Percentiles rank a stretch among this genome's conserved stretches.
These are phyloP conservation scores for Reinhardtius hippoglossoides DNA, from an alignment of 2,113 vertebrate species.

Conservation along the genomic window DNA sequence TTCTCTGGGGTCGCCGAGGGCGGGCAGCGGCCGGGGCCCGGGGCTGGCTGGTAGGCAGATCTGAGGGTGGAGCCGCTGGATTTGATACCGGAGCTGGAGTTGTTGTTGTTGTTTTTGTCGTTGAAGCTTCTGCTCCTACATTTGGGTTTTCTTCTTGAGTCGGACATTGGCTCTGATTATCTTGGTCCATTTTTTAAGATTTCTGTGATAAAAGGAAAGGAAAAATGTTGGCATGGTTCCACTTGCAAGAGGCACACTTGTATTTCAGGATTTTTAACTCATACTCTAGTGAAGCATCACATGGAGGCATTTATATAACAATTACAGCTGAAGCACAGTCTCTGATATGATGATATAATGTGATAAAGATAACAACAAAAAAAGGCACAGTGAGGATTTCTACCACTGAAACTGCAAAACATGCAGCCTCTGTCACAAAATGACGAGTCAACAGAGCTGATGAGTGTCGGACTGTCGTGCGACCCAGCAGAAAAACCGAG, in stretches of 20 bases:
- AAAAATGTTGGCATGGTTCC: neutral
- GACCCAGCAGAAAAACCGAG: conserved; percentile 43
- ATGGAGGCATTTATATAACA: neutral
- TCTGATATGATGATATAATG: neutral
- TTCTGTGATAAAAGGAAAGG: conserved; percentile 45
- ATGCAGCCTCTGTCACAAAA: conserved; percentile 24
- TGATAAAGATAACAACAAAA: neutral
- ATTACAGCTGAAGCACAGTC: neutral
- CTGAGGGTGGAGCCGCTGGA: conserved; percentile 12
- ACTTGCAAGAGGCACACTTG: no score
- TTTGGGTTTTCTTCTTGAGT: conserved; percentile 34
- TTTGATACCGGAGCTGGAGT: conserved; percentile 25
- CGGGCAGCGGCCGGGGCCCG: conserved; percentile 29
- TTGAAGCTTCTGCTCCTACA: conserved; percentile 20
- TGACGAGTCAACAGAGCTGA: conserved; percentile 24
- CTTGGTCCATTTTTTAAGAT: conserved; percentile 76
- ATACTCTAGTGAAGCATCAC: neutral
- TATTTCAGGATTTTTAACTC: conserved; percentile 1
- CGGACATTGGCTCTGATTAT: conserved; percentile 53
- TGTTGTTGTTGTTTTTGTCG: neutral
- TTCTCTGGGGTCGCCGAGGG: conserved; percentile 77
- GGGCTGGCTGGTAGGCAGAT: conserved; percentile 11
- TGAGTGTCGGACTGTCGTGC: conserved; percentile 44
- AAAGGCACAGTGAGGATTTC: neutral
- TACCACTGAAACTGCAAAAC: neutral